Percentiles rank a stretch among this genome's conserved stretches.
Evolutionary conservation across 2,797 vertebrate species (phyloP).

Genomic region (Hippocampus kuda): DNA sequence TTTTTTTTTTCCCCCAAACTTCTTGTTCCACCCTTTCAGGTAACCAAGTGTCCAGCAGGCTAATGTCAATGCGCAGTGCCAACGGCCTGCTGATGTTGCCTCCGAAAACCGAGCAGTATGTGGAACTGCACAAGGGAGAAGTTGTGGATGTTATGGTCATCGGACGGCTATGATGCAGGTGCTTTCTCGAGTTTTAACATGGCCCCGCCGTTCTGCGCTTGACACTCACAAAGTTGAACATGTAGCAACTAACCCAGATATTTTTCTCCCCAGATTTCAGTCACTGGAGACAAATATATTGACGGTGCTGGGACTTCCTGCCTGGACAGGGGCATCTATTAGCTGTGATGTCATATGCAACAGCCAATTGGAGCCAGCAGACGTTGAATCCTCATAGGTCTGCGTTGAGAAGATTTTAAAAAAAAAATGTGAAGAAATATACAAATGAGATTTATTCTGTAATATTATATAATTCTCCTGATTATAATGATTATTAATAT

Average conservation of each 20-base stretch:
- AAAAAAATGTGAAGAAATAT: slow-evolving; percentile 76
- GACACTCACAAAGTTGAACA: neutral
- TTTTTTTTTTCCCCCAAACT: neutral
- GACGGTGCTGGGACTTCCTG: slow-evolving; percentile 59
- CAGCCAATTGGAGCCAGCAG: slow-evolving; percentile 70
- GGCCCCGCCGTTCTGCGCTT: neutral
- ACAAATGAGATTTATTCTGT: slow-evolving; percentile 92
- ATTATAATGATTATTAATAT: slow-evolving; percentile 67
- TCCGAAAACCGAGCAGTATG: slow-evolving; percentile 98
- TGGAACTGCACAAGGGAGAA: slow-evolving; percentile 97
- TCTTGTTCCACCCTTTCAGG: slow-evolving; percentile 54
- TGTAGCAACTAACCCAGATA: neutral
- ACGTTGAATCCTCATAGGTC: slow-evolving; percentile 79
- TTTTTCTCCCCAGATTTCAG: slow-evolving; percentile 43
- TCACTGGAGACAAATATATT: slow-evolving; percentile 53
- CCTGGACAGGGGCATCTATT: slow-evolving; percentile 76
- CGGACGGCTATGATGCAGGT: slow-evolving; percentile 92
- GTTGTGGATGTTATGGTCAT: slow-evolving; percentile 99
- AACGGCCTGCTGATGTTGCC: slow-evolving; percentile 98
- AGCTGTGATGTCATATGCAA: slow-evolving; percentile 99
- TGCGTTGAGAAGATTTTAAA: slow-evolving; percentile 82
- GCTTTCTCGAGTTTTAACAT: neutral
- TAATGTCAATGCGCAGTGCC: slow-evolving; percentile 99
- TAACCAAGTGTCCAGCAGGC: slow-evolving; percentile 97
- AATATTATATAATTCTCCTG: slow-evolving; percentile 77